Conservation (phyloP, 2,888 invertebrate species). For the Stictocephala bisonia region DNA sequence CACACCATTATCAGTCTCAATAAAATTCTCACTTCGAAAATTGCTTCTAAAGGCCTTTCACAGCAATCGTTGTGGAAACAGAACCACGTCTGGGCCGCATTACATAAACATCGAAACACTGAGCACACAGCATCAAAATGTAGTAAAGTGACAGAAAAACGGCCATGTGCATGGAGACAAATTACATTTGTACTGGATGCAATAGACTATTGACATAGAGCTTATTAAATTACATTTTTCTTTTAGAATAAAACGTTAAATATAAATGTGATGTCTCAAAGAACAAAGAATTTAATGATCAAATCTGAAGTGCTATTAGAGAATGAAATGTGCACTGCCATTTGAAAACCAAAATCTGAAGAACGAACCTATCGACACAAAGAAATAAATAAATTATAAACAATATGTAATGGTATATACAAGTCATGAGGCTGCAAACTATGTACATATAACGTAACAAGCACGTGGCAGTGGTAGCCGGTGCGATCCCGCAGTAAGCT, state of each 20-base stretch:
- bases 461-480: constrained; percentile 48
- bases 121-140: too few species aligned
- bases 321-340: not conserved
- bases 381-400: constrained; percentile 52
- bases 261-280: constrained; percentile 22
- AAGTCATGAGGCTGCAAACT: constrained; percentile 44
- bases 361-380: constrained; percentile 48
- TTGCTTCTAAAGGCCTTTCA: constrained; percentile 45
- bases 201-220: not conserved
- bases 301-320: not conserved
- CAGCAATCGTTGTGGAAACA: constrained; percentile 38
- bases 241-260: not conserved
- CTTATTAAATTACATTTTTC: not conserved
- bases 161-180: too few species aligned
- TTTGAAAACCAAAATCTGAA: constrained; percentile 28
- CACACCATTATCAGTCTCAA: constrained; percentile 44
- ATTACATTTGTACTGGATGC: not conserved
- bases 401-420: constrained; percentile 45
- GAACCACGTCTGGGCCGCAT: constrained; percentile 22
- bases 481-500: constrained; percentile 39
- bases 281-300: not conserved
- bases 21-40: constrained; percentile 42
- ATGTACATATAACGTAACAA: constrained; percentile 44
- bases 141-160: too few species aligned
- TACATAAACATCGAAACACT: constrained; percentile 23